A percentile compares a stretch with the other conserved stretches of the same genome.
These are phyloP conservation scores for Rostratula benghalensis DNA, from an alignment of 2,113 vertebrate genomes.

Conservation along the genomic window DNA sequence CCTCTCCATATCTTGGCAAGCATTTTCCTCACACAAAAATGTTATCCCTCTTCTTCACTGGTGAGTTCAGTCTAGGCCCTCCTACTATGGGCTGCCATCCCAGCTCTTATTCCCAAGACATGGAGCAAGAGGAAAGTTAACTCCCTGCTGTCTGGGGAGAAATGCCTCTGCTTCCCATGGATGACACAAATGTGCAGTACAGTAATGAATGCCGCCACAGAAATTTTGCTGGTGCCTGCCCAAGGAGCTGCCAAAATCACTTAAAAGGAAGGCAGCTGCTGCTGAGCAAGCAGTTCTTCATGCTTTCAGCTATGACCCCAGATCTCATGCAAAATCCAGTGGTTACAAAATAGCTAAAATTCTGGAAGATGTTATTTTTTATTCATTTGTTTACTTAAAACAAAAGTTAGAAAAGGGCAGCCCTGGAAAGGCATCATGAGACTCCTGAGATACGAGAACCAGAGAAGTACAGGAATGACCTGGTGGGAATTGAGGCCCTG, in stretches of 20 bases:
- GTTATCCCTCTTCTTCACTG: constrained; percentile 2
- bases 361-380: not conserved
- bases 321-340: not conserved
- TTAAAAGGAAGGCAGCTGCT: constrained; percentile 25
- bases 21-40: constrained; percentile 32
- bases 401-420: not conserved
- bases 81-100: constrained; percentile 40
- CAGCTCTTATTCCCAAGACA: constrained; percentile 24
- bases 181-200: not conserved
- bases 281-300: constrained; percentile 5
- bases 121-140: constrained; percentile 25
- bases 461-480: not conserved
- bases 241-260: constrained; percentile 1
- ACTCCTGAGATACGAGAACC: not conserved
- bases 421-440: not conserved
- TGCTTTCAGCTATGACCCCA: not conserved
- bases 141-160: not conserved
- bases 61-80: not conserved
- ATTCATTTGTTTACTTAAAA: not conserved
- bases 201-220: not conserved
- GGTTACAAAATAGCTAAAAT: not conserved
- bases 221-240: not conserved
- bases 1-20: not conserved
- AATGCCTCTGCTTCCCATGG: not conserved
- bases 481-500: not conserved